Evolutionary conservation across 2,888 invertebrate genomes (phyloP).

Genomic region (Carabus problematicus): DNA sequence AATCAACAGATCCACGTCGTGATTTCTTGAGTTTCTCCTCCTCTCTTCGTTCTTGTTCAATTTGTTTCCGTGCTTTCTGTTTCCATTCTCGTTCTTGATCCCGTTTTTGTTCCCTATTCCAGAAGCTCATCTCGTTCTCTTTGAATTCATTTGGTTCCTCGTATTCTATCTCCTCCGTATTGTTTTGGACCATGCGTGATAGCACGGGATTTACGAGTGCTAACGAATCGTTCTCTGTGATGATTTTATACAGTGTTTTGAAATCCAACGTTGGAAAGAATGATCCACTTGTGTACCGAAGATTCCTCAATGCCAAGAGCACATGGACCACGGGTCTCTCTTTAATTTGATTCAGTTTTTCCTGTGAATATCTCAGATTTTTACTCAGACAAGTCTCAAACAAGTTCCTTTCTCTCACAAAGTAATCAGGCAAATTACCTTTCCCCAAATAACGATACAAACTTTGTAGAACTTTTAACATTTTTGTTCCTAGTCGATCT

Average conservation of each 20-base stretch:
- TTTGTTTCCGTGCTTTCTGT: slow-evolving; percentile 31
- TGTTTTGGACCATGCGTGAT: slow-evolving; percentile 13
- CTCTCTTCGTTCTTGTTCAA: slow-evolving; percentile 31
- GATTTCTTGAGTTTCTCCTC: slow-evolving; percentile 37
- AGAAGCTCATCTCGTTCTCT: slow-evolving; percentile 34
- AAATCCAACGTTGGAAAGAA: slow-evolving; percentile 73
- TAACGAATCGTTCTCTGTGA: slow-evolving; percentile 50
- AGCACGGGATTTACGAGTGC: slow-evolving; percentile 32
- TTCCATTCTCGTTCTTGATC: slow-evolving; percentile 40
- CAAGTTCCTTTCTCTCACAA: slow-evolving; percentile 73
- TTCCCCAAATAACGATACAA: slow-evolving; percentile 70
- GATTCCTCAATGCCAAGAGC: slow-evolving; percentile 72
- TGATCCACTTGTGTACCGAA: slow-evolving; percentile 66
- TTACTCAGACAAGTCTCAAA: slow-evolving; percentile 74
- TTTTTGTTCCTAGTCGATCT: slow-evolving; percentile 72
- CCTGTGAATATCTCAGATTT: slow-evolving; percentile 69
- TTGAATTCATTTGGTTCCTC: slow-evolving; percentile 35
- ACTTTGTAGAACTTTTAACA: slow-evolving; percentile 68
- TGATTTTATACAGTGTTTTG: slow-evolving; percentile 65
- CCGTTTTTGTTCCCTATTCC: slow-evolving; percentile 47
- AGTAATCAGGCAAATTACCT: slow-evolving; percentile 74
- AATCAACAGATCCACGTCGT: slow-evolving; percentile 54
- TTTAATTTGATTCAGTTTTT: slow-evolving; percentile 70
- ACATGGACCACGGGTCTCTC: slow-evolving; percentile 77
- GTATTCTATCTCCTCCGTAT: slow-evolving; percentile 21